Evolutionary conservation across 2,113 vertebrate genomes (phyloP), one percentile per base, ranked within the genome.

Genomic region (Octodon degus): DNA sequence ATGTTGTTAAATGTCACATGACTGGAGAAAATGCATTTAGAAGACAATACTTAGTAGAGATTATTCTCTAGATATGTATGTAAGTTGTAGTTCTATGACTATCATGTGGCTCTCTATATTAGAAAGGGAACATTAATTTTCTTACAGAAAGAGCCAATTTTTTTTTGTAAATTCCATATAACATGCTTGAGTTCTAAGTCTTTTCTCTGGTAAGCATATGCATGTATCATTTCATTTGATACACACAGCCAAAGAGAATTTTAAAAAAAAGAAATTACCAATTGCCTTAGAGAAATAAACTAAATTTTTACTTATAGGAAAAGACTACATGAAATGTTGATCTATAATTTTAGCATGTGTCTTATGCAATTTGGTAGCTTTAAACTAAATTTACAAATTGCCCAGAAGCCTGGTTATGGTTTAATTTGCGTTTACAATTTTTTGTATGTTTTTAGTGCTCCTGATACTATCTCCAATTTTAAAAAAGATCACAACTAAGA

Each of bases 401-500:
- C 53, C 83, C 97, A 97, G 84, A 97, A 97, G 92, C 92, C 93
- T 85, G 89, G 80, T 97, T 98, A 97, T 55, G 84, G 94, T 97
- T 98, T 97, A 98, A 98, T 98, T 90, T 86, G 27, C 91, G 34
- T 87, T 76, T 84, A 83, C 94, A 96, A 77, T 43, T 94, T 98
- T 43, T 91, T 97, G 85, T 97, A 96, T 96, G 97, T 95, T 96
- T 96, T 97, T 98, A 98, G 97, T 98, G 96, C 97, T 98, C 76
- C 43, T 97, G 93, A 96, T 93, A 97, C 72, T 70, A 34, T 47
- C 47, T 84, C 14, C 30, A 62, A 25, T 37, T 62, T 74, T 72
- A 12, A 74, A 74, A 47, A 84, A 92, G 32, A 62, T 32, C n/a
- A 74, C 37, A 92, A 60, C 20, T 10, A 24, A 47, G 14, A 80